Evolutionary conservation across 2,888 invertebrate species (phyloP), one percentile per base, ranked within the genome.

Genomic region (Leuctra nigra): DNA sequence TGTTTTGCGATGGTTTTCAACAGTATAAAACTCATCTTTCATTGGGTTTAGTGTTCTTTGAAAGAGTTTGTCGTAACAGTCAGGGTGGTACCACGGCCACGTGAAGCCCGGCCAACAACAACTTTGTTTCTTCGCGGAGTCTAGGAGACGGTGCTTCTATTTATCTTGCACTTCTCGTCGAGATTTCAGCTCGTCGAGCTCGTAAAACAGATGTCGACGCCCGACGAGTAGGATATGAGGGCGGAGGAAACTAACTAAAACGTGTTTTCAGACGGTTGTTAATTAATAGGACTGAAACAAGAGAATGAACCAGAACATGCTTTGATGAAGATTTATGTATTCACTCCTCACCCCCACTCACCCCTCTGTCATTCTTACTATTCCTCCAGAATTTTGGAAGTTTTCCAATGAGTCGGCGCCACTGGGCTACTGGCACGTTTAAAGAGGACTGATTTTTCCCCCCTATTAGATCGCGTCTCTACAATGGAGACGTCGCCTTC

Each of bases 321-420:
- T 50, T 33, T 50, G 50, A 50, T 50, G 35, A 50, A 50, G 50
- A 50, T 50, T 50, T 50, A 50, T 50, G 33, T 35, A 50, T 50
- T 50, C 22, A 18, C 36, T 50, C 50, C 14, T 20, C 36, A 33
- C 20, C 4, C 4, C 4, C 16, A 9, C 33, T 35, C 35, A 4
- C 50, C 44, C 23, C 7, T 44, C 44, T 44, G 22, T 23, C 22
- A 44, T n/a, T 9, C 38, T 6, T 29, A 29, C 29, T n/a, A n/a
- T n/a, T n/a, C n/a, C n/a, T n/a, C n/a, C 29, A 29, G 29, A 11
- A 29, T 38, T n/a, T 41, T 41, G 41, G 41, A 41, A 41, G 18
- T 41, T 11, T 4, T 41, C 41, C 41, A 41, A 41, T 20, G 16
- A 9, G 20, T 3, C 41, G 41, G 50, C 50, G 50, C 50, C 50